phyloP scores from a whole-genome alignment of 2,797 vertebrate species.

The Adelosebastes latens region DNA sequence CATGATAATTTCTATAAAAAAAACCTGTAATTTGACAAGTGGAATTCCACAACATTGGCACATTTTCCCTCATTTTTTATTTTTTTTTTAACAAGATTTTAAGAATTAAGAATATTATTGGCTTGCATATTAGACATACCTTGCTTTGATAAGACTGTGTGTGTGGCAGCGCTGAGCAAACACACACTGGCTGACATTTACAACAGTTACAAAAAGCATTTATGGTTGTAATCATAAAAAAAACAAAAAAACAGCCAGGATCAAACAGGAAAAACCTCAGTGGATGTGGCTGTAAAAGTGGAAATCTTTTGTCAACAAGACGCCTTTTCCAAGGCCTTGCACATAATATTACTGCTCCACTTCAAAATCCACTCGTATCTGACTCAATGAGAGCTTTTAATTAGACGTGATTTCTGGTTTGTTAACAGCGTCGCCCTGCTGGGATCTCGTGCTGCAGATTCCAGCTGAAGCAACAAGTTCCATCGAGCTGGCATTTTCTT shows the following conservation, averaged over 20 bases:
- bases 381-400: constrained; percentile 50
- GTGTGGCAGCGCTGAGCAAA: constrained; percentile 53
- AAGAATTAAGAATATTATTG: not conserved
- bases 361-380: constrained; percentile 31
- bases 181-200: constrained; percentile 63
- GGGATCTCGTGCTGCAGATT: constrained; percentile 51
- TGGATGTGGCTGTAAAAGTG: constrained; percentile 61
- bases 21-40: not conserved
- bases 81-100: not conserved
- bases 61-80: not conserved
- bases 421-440: constrained; percentile 56
- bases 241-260: constrained; percentile 23
- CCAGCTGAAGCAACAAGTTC: constrained; percentile 74
- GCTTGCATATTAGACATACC: constrained; percentile 10
- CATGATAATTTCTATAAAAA: not conserved
- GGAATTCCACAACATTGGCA: not conserved
- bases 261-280: constrained; percentile 61
- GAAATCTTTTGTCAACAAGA: constrained; percentile 60
- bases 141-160: constrained; percentile 34
- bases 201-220: constrained; percentile 63
- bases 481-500: constrained; percentile 5
- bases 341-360: constrained; percentile 11
- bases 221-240: constrained; percentile 69
- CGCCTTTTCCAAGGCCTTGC: constrained; percentile 47
- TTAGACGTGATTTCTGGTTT: constrained; percentile 65